Percentiles rank a stretch among this genome's conserved stretches.
These are phyloP conservation scores for Tenthredo livida DNA, from an alignment of 2,888 invertebrate genomes.

Conservation along the genomic window DNA sequence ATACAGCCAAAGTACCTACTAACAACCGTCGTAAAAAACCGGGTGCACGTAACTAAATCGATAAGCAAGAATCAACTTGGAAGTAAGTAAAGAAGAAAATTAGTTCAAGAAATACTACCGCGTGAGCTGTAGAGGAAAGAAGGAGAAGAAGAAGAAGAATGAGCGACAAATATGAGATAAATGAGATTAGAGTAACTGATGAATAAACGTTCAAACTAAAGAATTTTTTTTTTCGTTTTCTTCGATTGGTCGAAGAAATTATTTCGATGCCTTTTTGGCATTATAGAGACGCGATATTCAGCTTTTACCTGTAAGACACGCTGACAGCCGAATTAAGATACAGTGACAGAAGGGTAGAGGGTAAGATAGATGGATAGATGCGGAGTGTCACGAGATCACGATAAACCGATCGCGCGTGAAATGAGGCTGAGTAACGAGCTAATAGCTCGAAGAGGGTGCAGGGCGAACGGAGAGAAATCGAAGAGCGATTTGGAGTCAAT, in stretches of 20 bases:
- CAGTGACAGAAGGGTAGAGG: not conserved
- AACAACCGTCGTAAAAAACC: slow-evolving; percentile 4
- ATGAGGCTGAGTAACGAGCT: slow-evolving; percentile 54
- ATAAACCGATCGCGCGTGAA: slow-evolving; percentile 53
- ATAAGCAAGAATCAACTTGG: slow-evolving; percentile 20
- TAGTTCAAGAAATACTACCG: not conserved
- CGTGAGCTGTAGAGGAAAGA: not conserved
- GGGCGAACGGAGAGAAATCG: slow-evolving; percentile 26
- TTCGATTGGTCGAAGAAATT: no score
- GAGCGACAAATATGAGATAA: not conserved
- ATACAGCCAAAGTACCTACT: slow-evolving; percentile 11
- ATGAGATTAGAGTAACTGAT: not conserved
- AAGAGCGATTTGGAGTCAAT: slow-evolving; percentile 30
- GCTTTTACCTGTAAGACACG: not conserved
- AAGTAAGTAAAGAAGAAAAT: slow-evolving; percentile 19
- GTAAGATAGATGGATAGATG: not conserved
- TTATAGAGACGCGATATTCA: not conserved
- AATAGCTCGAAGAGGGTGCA: slow-evolving; percentile 24
- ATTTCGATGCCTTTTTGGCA: no score
- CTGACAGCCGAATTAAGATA: not conserved
- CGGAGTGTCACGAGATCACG: slow-evolving; percentile 47
- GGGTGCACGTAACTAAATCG: not conserved
- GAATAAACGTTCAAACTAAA: no score
- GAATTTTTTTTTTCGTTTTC: no score
- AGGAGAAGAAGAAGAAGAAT: not conserved